phyloP scores from a whole-genome alignment of 2,113 vertebrate species.

The Himantopus leucocephalus region DNA sequence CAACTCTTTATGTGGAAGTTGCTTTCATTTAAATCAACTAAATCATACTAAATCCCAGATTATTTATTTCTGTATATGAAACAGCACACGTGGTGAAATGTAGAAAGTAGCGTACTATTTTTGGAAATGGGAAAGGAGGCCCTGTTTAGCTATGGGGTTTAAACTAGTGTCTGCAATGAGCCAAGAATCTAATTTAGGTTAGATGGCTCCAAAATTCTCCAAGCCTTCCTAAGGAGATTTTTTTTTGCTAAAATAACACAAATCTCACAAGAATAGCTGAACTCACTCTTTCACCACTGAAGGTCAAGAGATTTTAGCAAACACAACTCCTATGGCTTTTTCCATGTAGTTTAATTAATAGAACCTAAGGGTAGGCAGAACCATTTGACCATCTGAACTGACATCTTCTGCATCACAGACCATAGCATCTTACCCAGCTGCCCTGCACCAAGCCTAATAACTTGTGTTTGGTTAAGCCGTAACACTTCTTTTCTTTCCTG shows the following conservation, averaged over 20 bases:
- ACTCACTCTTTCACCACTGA: background rate
- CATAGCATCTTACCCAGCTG: background rate
- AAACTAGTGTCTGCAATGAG: background rate
- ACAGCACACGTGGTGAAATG: background rate
- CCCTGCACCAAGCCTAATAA: background rate
- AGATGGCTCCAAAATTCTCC: background rate
- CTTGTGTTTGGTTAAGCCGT: background rate
- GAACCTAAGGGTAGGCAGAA: conserved; percentile 10
- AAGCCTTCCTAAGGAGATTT: background rate
- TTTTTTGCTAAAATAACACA: background rate
- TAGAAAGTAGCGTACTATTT: background rate
- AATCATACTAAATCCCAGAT: background rate
- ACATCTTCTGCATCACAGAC: background rate
- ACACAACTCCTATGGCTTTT: background rate
- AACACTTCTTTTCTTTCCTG: background rate
- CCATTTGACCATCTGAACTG: conserved; percentile 26
- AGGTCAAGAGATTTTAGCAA: conserved; percentile 35
- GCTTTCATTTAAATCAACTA: background rate
- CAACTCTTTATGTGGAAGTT: background rate
- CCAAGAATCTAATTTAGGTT: background rate
- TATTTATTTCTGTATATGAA: background rate
- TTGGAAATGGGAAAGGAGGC: background rate
- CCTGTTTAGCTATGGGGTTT: background rate
- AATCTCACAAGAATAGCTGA: background rate
- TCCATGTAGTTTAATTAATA: conserved; percentile 42